Percentiles rank a stretch among this genome's conserved stretches.
Conservation (phyloP, 2,113 vertebrate genomes). For the Dicentrarchus labrax region DNA sequence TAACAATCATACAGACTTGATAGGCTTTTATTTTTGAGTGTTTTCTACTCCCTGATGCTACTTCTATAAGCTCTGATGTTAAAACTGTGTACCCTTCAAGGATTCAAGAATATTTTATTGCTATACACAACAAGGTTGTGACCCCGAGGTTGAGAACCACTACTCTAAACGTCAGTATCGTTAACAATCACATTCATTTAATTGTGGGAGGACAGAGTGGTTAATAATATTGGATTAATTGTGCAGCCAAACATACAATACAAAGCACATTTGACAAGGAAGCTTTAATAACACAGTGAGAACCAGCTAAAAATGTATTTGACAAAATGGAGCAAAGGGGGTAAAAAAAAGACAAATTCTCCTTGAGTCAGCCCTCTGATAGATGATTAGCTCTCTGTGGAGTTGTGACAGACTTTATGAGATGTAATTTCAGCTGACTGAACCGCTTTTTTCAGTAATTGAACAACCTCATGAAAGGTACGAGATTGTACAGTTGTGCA, state of each 20-base stretch:
- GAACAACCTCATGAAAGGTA: slow-evolving; percentile 34
- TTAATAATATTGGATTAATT: too few relatives aligned
- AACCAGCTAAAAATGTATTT: neutral
- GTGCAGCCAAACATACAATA: neutral
- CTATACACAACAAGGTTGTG: too few relatives aligned
- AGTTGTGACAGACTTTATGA: slow-evolving; percentile 42
- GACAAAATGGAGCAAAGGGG: slow-evolving; percentile 2
- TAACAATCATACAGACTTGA: too few relatives aligned
- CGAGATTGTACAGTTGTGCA: neutral
- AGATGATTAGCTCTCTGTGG: slow-evolving; percentile 39
- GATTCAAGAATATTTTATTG: too few relatives aligned
- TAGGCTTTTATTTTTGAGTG: too few relatives aligned
- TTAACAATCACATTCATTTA: too few relatives aligned
- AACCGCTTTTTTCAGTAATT: slow-evolving; percentile 42
- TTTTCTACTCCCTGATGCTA: too few relatives aligned
- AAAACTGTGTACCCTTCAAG: too few relatives aligned
- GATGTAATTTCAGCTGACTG: slow-evolving; percentile 47
- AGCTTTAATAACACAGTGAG: neutral
- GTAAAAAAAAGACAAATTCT: neutral
- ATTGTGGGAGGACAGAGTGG: too few relatives aligned
- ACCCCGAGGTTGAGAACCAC: too few relatives aligned
- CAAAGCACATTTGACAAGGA: neutral
- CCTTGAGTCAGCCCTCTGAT: slow-evolving; percentile 27
- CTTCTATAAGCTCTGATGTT: too few relatives aligned
- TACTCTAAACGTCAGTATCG: too few relatives aligned